Percentiles rank a stretch among this genome's conserved stretches.
Evolutionary conservation across 2,113 vertebrate species (phyloP).

Genomic region (Colistium nudipinnis): DNA sequence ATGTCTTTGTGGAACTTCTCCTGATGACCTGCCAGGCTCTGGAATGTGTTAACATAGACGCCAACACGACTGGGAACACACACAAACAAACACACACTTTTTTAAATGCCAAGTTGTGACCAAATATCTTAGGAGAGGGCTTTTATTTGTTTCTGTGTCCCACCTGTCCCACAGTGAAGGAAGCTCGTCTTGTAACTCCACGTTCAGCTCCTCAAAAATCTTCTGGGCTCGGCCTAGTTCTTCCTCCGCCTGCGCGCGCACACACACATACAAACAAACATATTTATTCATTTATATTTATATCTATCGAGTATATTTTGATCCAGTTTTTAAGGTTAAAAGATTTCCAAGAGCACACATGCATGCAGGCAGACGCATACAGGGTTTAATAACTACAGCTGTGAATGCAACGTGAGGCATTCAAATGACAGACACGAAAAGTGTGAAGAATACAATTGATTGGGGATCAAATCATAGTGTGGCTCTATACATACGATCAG

Average conservation of each 20-base stretch:
- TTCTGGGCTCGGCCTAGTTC: slow-evolving; percentile 96
- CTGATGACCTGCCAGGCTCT: slow-evolving; percentile 91
- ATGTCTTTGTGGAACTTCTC: slow-evolving; percentile 98
- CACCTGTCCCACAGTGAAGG: slow-evolving; percentile 95
- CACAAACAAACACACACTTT: slow-evolving; percentile 8
- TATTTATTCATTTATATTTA: slow-evolving; percentile 6
- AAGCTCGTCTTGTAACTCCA: slow-evolving; percentile 96
- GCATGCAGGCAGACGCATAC: slow-evolving; percentile 32
- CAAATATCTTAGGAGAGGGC: too few species aligned
- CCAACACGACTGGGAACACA: slow-evolving; percentile 88
- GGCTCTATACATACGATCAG: slow-evolving; percentile 26
- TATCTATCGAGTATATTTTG: neutral
- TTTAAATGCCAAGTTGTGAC: too few species aligned
- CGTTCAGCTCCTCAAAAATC: slow-evolving; percentile 97
- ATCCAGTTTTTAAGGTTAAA: neutral
- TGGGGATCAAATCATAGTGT: neutral
- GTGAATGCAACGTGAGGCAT: neutral
- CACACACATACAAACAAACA: slow-evolving; percentile 27
- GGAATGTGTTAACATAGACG: slow-evolving; percentile 97
- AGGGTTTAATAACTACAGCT: slow-evolving; percentile 47
- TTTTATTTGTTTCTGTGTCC: too few species aligned
- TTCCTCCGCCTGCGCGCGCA: slow-evolving; percentile 89
- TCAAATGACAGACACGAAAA: neutral
- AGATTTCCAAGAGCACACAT: neutral
- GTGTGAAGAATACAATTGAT: neutral